These are phyloP conservation scores for Cnemophilus loriae DNA, from an alignment of 2,113 vertebrate genomes.

Conservation along the genomic window DNA sequence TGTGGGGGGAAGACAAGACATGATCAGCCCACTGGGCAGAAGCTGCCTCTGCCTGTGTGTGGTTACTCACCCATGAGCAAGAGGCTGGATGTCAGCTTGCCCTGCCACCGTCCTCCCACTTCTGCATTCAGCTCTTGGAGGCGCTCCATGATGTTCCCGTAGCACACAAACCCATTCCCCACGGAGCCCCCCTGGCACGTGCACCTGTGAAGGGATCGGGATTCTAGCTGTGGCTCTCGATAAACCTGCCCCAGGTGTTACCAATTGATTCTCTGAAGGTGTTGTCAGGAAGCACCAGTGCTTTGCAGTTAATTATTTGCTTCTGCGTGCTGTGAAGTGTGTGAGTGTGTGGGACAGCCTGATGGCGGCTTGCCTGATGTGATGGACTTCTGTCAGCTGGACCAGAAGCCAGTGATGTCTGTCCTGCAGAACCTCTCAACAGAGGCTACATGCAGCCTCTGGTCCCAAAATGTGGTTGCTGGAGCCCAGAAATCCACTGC, in stretches of 20 bases:
- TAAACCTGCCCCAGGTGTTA: neutral
- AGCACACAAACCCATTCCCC: conserved; percentile 83
- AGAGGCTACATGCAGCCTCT: neutral
- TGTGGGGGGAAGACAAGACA: accelerated
- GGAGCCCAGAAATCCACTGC: neutral
- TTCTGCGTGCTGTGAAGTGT: neutral
- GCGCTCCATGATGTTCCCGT: conserved; percentile 83
- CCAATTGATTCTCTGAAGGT: neutral
- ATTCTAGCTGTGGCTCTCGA: neutral
- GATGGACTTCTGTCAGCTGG: neutral
- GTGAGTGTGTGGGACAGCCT: neutral
- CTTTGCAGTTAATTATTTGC: neutral
- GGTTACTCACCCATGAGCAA: conserved; percentile 77
- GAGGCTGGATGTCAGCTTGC: conserved; percentile 81
- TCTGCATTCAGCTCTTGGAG: conserved; percentile 80
- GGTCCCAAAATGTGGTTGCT: neutral
- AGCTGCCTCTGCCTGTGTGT: neutral
- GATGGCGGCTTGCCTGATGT: neutral
- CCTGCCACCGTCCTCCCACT: conserved; percentile 78
- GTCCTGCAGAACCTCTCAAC: neutral
- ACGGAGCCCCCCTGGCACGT: conserved; percentile 77
- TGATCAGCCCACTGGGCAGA: neutral
- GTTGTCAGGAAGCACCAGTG: accelerated
- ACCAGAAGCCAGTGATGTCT: accelerated
- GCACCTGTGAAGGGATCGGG: conserved; percentile 70